Conservation (phyloP, 2,113 vertebrate genomes). For the Falcunculus frontatus region DNA sequence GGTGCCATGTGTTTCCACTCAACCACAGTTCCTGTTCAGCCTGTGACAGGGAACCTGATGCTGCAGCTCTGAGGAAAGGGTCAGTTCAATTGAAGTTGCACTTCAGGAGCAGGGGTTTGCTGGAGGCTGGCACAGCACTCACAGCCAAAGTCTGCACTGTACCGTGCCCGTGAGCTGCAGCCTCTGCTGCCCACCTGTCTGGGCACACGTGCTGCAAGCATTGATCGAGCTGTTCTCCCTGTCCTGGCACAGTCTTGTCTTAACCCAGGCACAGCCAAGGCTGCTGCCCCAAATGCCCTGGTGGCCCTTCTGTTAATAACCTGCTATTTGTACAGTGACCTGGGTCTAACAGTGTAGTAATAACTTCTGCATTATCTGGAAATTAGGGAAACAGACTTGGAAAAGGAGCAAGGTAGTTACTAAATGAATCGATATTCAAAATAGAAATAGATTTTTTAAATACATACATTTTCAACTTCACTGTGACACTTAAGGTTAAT, state of each 20-base stretch:
- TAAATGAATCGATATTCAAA: not conserved
- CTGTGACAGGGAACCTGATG: not conserved
- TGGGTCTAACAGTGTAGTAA: not conserved
- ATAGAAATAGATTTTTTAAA: not conserved
- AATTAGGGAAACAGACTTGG: not conserved
- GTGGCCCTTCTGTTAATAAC: not conserved
- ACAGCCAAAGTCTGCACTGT: rapidly evolving
- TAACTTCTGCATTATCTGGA: not conserved
- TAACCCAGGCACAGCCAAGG: not conserved
- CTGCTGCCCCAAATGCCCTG: not conserved
- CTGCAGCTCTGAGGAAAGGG: not conserved
- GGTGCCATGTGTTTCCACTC: not conserved
- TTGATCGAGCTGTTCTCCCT: not conserved
- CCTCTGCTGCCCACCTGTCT: not conserved
- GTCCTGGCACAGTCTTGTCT: not conserved
- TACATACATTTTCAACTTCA: not conserved
- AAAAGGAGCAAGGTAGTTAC: not conserved
- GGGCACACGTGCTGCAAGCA: rapidly evolving
- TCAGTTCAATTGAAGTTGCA: not conserved
- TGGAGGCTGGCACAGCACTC: not conserved
- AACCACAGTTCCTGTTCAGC: not conserved
- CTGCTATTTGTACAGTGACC: not conserved
- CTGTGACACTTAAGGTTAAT: not conserved
- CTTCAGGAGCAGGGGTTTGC: rapidly evolving
- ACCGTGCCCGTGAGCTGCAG: not conserved